These are phyloP conservation scores for Planiliza haematocheilus DNA, from an alignment of 2,113 vertebrate species.

Conservation along the genomic window DNA sequence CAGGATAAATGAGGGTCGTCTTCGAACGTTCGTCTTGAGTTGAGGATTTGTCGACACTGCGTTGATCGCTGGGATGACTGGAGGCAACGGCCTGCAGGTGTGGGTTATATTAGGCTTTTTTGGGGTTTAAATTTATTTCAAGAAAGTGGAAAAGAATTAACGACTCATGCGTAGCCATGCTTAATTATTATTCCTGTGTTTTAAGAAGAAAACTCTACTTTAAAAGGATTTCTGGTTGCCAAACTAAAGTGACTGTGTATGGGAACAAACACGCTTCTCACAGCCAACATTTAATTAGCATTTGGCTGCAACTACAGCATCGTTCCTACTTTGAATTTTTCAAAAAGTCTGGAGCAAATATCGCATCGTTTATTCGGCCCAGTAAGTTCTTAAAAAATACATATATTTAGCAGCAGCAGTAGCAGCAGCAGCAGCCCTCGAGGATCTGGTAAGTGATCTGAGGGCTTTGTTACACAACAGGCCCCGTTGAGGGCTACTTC, in stretches of 20 bases:
- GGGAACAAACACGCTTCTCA: constrained; percentile 6
- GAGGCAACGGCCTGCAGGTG: background rate
- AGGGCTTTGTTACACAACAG: constrained; percentile 68
- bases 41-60: constrained; percentile 23
- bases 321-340: constrained; percentile 9
- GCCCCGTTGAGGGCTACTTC: constrained; percentile 51
- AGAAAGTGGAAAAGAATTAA: background rate
- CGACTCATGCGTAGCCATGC: background rate
- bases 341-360: constrained; percentile 22
- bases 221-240: constrained; percentile 32
- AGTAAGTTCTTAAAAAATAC: background rate
- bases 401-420: constrained; percentile 1
- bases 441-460: constrained; percentile 20
- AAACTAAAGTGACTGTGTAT: constrained; percentile 3
- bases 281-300: constrained; percentile 49
- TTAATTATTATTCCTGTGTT: background rate
- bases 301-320: constrained; percentile 16
- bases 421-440: background rate
- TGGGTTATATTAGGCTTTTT: constrained; percentile 4
- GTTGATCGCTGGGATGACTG: constrained; percentile 18
- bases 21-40: constrained; percentile 22
- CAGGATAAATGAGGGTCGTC: constrained; percentile 53
- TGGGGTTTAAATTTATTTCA: background rate
- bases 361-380: background rate
- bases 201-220: constrained; percentile 24